Evolutionary conservation across 2,888 invertebrate genomes (phyloP).

Genomic region (Liodrosophila aerea): DNA sequence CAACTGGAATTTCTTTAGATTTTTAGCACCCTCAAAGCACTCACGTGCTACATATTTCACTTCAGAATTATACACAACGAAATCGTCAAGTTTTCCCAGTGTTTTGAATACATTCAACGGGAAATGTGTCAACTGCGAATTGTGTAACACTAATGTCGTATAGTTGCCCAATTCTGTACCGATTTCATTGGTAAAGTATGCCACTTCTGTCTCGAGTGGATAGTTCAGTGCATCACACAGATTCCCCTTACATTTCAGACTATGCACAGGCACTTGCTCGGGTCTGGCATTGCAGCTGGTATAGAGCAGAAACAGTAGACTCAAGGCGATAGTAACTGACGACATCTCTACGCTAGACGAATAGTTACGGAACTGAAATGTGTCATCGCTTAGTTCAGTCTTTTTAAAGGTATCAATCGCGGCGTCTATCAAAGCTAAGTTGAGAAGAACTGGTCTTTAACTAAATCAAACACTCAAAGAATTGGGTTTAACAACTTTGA

Average conservation of each 20-base stretch:
- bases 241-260: conserved; percentile 36
- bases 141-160: conserved; percentile 36
- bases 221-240: conserved; percentile 37
- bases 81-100: conserved; percentile 54
- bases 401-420: conserved; percentile 33
- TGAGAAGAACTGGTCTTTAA: conserved; percentile 33
- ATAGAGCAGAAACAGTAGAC: conserved; percentile 16
- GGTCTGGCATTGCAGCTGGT: conserved; percentile 15
- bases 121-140: conserved; percentile 57
- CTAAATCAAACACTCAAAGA: conserved; percentile 1
- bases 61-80: conserved; percentile 46
- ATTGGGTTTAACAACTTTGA: conserved; percentile 8
- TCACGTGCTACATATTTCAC: conserved; percentile 29
- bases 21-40: conserved; percentile 40
- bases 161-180: conserved; percentile 9
- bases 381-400: conserved; percentile 41
- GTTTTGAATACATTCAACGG: conserved; percentile 66
- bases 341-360: conserved; percentile 39
- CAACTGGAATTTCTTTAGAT: conserved; percentile 44
- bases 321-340: not conserved
- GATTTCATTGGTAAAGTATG: conserved; percentile 29
- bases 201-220: conserved; percentile 36
- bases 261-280: conserved; percentile 26
- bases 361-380: conserved; percentile 43
- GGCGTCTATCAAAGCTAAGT: conserved; percentile 25